These are phyloP conservation scores for Aspidiotus destructor DNA, from an alignment of 2,888 invertebrate genomes.

Conservation along the genomic window DNA sequence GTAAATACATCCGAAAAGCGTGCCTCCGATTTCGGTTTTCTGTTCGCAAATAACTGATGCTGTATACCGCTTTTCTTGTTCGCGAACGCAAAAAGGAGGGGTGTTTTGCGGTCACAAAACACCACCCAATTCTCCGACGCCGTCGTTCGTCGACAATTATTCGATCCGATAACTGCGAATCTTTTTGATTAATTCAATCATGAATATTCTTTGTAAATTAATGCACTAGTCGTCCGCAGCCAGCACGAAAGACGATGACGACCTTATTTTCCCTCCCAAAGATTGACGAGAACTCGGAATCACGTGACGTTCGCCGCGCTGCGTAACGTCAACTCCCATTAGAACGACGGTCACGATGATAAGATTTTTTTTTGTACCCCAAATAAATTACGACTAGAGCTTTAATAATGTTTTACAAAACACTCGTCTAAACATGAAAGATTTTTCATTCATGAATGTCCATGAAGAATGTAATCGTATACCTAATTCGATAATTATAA, in stretches of 20 bases:
- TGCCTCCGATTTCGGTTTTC: conserved; percentile 9
- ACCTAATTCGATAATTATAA: conserved; percentile 23
- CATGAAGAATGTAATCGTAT: conserved; percentile 9
- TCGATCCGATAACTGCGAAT: neutral
- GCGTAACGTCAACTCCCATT: neutral
- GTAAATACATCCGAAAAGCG: conserved; percentile 20
- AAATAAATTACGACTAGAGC: neutral
- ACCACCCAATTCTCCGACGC: conserved; percentile 15
- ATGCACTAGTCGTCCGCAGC: neutral
- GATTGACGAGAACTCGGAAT: neutral
- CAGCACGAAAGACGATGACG: neutral
- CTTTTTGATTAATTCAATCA: conserved; percentile 2
- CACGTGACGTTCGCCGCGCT: neutral
- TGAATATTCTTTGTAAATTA: conserved; percentile 1
- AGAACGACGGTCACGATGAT: neutral
- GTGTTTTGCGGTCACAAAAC: conserved; percentile 5
- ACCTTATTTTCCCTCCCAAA: too few species aligned
- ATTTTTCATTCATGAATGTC: neutral
- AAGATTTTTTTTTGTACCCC: neutral
- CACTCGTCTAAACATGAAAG: neutral
- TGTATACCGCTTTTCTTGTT: neutral
- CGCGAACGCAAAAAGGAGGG: neutral
- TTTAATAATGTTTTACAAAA: neutral
- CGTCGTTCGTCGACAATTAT: neutral
- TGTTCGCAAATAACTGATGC: conserved; percentile 3